These are phyloP conservation scores for Sorex araneus DNA, from an alignment of 2,113 vertebrate genomes.

Conservation along the genomic window DNA sequence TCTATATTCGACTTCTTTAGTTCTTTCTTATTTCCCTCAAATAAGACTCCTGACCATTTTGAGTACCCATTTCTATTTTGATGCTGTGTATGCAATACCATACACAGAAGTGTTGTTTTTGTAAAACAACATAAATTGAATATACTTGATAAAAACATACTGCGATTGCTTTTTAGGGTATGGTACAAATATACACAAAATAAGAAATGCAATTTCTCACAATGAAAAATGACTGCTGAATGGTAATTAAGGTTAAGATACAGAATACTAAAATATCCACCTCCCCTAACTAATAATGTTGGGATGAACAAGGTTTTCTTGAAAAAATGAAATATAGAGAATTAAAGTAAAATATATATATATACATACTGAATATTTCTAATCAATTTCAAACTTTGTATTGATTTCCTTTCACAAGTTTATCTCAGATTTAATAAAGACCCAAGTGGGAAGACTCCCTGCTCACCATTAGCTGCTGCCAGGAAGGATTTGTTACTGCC, in stretches of 20 bases:
- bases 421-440: constrained; percentile 39
- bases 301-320: background rate
- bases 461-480: constrained; percentile 94
- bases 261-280: background rate
- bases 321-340: background rate
- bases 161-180: background rate
- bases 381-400: background rate
- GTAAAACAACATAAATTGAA: background rate
- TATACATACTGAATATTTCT: background rate
- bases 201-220: background rate
- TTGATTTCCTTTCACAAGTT: constrained; percentile 15
- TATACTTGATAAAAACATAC: background rate
- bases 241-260: background rate
- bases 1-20: no score
- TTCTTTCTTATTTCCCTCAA: background rate
- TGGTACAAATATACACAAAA: background rate
- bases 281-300: background rate
- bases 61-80: background rate
- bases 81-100: background rate
- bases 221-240: background rate
- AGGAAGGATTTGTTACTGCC: constrained; percentile 96
- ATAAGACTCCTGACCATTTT: background rate
- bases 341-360: no score
- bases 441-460: background rate
- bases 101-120: background rate